Evolutionary conservation across 2,113 vertebrate species (phyloP).

Genomic region (Odobenus rosmarus): DNA sequence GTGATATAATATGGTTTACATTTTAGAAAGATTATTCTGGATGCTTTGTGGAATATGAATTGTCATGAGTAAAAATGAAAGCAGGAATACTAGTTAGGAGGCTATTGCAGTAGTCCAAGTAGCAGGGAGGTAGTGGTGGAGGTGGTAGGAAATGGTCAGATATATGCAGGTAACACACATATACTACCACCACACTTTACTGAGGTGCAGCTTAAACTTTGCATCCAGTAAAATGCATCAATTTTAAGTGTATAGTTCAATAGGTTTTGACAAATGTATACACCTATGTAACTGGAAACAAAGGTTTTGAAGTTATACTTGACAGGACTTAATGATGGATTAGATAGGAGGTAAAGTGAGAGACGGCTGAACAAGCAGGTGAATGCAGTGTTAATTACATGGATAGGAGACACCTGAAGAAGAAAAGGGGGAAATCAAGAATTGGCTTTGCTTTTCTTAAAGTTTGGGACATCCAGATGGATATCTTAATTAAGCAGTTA

Average conservation of each 20-base stretch:
- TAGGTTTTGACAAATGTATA: constrained; percentile 38
- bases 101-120: background rate
- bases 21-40: constrained; percentile 34
- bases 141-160: background rate
- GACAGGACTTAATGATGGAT: background rate
- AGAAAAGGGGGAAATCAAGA: constrained; percentile 3
- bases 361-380: background rate
- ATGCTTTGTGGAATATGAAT: background rate
- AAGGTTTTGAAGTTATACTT: background rate
- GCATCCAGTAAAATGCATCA: background rate
- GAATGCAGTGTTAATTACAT: constrained; percentile 27
- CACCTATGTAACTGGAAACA: constrained; percentile 6
- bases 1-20: background rate
- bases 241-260: background rate
- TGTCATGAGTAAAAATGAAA: constrained; percentile 28
- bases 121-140: background rate
- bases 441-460: constrained; percentile 42
- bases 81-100: background rate
- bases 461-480: constrained; percentile 17
- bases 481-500: constrained; percentile 43
- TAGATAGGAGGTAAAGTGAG: background rate
- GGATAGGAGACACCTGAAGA: background rate
- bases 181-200: background rate
- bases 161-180: background rate
- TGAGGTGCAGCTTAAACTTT: background rate